phyloP scores from a whole-genome alignment of 2,888 invertebrate species.

The Diarsia dahlii region DNA sequence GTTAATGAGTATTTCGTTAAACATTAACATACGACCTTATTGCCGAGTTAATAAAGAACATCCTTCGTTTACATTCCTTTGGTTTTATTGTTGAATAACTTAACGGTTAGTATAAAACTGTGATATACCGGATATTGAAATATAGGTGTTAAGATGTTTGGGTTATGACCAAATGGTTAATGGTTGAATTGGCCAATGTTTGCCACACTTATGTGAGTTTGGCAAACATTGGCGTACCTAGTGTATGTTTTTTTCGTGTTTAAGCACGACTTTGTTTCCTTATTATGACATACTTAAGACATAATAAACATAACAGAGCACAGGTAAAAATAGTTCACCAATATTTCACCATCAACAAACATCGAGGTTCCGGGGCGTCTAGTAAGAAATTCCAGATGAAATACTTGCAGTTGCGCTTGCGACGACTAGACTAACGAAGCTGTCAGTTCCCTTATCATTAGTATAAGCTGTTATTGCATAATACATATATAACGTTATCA shows the following conservation, averaged over 20 bases:
- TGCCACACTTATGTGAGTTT: neutral
- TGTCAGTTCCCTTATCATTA: neutral
- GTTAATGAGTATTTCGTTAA: conserved; percentile 55
- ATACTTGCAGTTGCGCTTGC: no score
- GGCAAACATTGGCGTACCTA: neutral
- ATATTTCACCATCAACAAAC: no score
- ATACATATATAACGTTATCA: conserved; percentile 3
- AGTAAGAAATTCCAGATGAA: no score
- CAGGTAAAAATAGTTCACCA: no score
- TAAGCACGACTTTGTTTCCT: no score
- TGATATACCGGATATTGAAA: conserved; percentile 2
- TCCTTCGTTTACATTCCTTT: conserved; percentile 51
- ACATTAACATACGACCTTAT: conserved; percentile 59
- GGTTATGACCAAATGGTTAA: neutral
- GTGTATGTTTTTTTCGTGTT: neutral
- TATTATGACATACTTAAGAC: no score
- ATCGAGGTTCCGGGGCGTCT: no score
- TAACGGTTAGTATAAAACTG: conserved; percentile 9
- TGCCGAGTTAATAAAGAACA: conserved; percentile 45
- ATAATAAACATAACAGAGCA: no score
- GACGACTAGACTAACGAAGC: no score
- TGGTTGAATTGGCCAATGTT: conserved; percentile 21
- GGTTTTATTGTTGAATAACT: conserved; percentile 38
- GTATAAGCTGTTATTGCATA: neutral
- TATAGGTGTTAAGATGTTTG: neutral